Conservation (phyloP, 2,888 invertebrate genomes). For the Pomacea canaliculata region DNA sequence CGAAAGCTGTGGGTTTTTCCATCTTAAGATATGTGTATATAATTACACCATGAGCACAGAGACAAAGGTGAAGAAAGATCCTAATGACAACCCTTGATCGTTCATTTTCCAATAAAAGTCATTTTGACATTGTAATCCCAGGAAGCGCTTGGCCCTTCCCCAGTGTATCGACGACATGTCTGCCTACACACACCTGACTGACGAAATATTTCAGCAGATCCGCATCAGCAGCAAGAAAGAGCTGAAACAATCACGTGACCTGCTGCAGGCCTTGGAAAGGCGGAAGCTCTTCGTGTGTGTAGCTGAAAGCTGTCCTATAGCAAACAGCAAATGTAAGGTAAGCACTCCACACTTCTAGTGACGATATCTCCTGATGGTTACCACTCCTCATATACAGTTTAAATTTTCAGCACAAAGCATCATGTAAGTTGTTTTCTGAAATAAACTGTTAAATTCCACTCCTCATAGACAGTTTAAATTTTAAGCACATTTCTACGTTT, state of each 20-base stretch:
- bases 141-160: slow-evolving; percentile 31
- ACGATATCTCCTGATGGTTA: no score
- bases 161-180: slow-evolving; percentile 45
- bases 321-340: not conserved
- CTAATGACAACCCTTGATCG: not conserved
- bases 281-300: slow-evolving; percentile 39
- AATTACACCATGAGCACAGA: not conserved
- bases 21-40: no score
- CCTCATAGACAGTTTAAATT: no score
- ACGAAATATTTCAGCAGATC: slow-evolving; percentile 41
- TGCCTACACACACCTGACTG: slow-evolving; percentile 45
- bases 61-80: not conserved
- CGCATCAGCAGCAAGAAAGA: slow-evolving; percentile 14
- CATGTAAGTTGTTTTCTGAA: no score
- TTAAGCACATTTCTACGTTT: no score
- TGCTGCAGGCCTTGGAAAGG: slow-evolving; percentile 35
- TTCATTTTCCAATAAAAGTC: not conserved
- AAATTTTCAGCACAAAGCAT: no score
- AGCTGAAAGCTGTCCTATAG: slow-evolving; percentile 2
- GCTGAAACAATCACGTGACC: slow-evolving; percentile 31
- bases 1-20: no score
- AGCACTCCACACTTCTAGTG: no score
- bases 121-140: not conserved
- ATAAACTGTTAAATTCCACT: no score
- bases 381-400: no score